Evolutionary conservation across 2,888 invertebrate species (phyloP), one percentile per base, ranked within the genome.

Genomic region (Polyploca ridens): DNA sequence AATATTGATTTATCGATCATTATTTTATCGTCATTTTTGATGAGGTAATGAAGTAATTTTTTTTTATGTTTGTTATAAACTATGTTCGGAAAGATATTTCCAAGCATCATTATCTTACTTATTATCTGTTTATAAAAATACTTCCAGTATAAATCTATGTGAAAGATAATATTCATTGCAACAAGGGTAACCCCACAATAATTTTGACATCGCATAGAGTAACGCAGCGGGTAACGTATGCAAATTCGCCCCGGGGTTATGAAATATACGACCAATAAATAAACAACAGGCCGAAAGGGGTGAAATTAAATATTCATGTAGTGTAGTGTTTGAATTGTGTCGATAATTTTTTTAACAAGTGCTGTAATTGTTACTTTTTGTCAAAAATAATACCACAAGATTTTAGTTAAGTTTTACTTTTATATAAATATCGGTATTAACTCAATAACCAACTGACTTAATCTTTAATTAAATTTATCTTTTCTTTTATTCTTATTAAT

Each of bases 181-280:
- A 74, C 77, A 81, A 81, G 78, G 82, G 79, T 74, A 74, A 78
- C 85, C 88, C 88, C 81, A 81, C 79, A 81, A 82, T 84, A 80
- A 84, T 86, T 85, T 85, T 83, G 85, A 84, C 85, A 82, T 81
- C 81, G 80, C 77, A 76, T 78, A 83, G 77, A 77, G 74, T 75
- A 77, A 62, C 66, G 68, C 76, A 65, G 66, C 69, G 79, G 75
- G 76, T 73, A 86, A 85, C 87, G 85, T 84, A 91, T 91, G 90
- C 90, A 89, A 89, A 91, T 88, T 73, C 77, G 81, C 85, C 90
- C 88, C 77, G 79, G 76, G 85, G 88, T 87, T 82, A 89, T 93
- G 92, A 93, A 93, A 93, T 93, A 93, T 93, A 93, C 88, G 89
- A 84, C 91, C 91, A 91, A 94, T 94, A 93, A 94, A 93, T 93